phyloP scores from a whole-genome alignment of 1,140 invertebrate species.

The Atta cephalotes region DNA sequence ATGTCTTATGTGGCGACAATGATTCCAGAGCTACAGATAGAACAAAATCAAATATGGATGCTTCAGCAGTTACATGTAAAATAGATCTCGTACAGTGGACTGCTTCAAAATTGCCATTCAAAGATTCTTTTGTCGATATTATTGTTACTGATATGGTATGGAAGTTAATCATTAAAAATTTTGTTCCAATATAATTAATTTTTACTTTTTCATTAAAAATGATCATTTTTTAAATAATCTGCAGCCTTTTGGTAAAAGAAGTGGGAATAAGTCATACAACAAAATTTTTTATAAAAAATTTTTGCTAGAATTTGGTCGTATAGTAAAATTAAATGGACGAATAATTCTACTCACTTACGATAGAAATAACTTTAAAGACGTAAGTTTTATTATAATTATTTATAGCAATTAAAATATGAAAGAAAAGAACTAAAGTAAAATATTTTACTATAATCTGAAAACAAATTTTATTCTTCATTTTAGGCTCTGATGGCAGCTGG shows the following conservation, averaged over 20 bases:
- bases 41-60: slow-evolving; percentile 84
- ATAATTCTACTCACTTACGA: slow-evolving; percentile 88
- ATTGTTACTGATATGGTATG: slow-evolving; percentile 88
- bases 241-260: slow-evolving; percentile 88
- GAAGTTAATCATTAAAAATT: slow-evolving; percentile 30
- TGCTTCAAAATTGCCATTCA: slow-evolving; percentile 85
- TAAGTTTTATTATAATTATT: slow-evolving; percentile 53
- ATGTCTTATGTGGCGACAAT: slow-evolving; percentile 86
- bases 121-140: slow-evolving; percentile 86
- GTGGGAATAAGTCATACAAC: slow-evolving; percentile 86
- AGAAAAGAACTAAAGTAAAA: neutral
- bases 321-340: slow-evolving; percentile 83
- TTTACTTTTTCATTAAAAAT: neutral
- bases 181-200: neutral
- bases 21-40: slow-evolving; percentile 83
- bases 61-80: slow-evolving; percentile 74
- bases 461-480: slow-evolving; percentile 54
- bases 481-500: slow-evolving; percentile 76
- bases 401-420: neutral
- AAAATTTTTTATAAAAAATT: slow-evolving; percentile 86
- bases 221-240: slow-evolving; percentile 8
- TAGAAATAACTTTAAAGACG: slow-evolving; percentile 83
- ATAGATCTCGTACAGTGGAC: slow-evolving; percentile 85
- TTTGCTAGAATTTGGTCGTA: slow-evolving; percentile 86
- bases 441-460: slow-evolving; percentile 19